These are phyloP conservation scores for Zosterops lateralis DNA, from an alignment of 2,113 vertebrate species.

Conservation along the genomic window DNA sequence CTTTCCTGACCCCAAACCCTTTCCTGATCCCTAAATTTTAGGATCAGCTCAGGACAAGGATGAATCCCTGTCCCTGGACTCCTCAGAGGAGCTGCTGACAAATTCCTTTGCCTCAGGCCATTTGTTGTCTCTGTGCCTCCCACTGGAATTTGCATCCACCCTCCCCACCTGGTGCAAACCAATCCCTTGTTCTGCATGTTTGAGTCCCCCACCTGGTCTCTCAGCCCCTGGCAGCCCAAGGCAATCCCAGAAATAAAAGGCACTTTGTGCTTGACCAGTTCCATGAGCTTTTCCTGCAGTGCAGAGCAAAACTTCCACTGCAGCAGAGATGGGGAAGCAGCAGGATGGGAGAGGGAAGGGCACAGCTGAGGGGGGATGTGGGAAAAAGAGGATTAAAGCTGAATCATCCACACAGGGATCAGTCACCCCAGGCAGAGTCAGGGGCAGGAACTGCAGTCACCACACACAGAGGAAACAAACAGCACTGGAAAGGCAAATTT, in stretches of 20 bases:
- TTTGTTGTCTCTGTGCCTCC: background rate
- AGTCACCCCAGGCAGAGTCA: accelerated
- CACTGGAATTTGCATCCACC: background rate
- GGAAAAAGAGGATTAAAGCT: background rate
- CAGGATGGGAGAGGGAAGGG: background rate
- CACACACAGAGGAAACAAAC: background rate
- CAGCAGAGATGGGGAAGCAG: background rate
- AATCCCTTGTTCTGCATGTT: background rate
- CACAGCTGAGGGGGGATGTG: background rate
- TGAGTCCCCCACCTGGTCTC: background rate
- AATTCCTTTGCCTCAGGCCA: background rate
- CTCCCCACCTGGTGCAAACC: background rate
- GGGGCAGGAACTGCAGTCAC: background rate
- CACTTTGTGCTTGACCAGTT: background rate
- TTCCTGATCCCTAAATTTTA: accelerated
- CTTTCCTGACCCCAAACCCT: background rate
- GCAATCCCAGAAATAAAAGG: background rate
- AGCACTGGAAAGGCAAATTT: background rate
- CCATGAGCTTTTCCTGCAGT: conserved; percentile 7
- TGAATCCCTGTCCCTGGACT: background rate
- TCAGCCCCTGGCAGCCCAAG: background rate
- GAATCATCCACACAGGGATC: background rate
- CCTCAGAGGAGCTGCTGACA: background rate
- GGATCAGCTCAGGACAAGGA: background rate
- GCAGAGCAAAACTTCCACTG: background rate